Evolutionary conservation across 2,113 vertebrate species (phyloP), one percentile per base, ranked within the genome.

Genomic region (Callopanchax toddi): DNA sequence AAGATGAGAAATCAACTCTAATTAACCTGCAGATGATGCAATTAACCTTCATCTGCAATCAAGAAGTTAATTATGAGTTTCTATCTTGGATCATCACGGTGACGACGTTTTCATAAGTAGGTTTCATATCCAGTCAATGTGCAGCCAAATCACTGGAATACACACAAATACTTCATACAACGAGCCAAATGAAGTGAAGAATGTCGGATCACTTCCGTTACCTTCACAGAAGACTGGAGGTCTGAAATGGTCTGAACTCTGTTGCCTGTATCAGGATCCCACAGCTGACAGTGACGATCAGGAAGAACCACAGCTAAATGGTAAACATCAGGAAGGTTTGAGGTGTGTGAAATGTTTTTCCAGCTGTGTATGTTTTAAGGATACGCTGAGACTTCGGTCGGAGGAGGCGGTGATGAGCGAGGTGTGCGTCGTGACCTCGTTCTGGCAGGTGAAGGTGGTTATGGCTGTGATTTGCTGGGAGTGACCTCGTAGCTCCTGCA

Each of bases 171-270:
- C n/a, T n/a, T n/a, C n/a, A n/a, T n/a, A n/a, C n/a, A n/a, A n/a
- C n/a, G n/a, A n/a, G n/a, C n/a, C n/a, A 32, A 32, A 32, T 32
- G 1, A 32, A 32, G 29, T 32, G 29, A 32, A 32, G 1, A 6
- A 7, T 6, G 4, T 32, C n/a, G 51, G 6, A 1, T 22, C 11
- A 5, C 20, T 6, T 13, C 17, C 3, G 23, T 74, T 91, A 98
- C 97, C 95, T 97, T 99, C 9, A 96, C 95, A 58, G 97, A 96
- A 5, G 96, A 97, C 88, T 95, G 95, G 48, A 99, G 95, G 63
- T 93, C 94, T 1, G 94, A 94, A 17, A 97, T 89, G 57, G 91
- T 95, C 71, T 92, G 93, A 71, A 98, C 77, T 56, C 95, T 89
- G 78, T 89, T 90, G 26, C 95, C 97, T 42, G 87, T 93, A 60